Conservation (phyloP, 2,113 vertebrate species). For the Aix galericulata region DNA sequence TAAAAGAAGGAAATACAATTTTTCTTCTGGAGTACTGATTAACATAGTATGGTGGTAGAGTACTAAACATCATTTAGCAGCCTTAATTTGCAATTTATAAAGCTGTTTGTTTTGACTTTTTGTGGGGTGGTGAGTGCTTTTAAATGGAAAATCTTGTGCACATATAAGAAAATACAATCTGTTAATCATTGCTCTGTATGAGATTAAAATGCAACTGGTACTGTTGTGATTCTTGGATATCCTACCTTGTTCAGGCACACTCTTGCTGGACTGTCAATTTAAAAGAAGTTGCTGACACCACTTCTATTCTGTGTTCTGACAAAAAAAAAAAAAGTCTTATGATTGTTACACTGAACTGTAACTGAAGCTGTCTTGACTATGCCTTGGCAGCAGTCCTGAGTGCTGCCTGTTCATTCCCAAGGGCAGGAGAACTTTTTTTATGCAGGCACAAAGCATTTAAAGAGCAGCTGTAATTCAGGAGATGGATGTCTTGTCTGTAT, state of each 20-base stretch:
- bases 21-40: background rate
- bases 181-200: background rate
- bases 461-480: background rate
- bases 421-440: background rate
- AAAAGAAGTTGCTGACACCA: background rate
- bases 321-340: background rate
- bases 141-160: background rate
- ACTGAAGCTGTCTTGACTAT: background rate
- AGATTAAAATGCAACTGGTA: background rate
- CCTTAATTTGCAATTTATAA: background rate
- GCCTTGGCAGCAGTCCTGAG: background rate
- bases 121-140: background rate
- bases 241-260: rapidly evolving
- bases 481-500: background rate
- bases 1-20: background rate
- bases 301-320: background rate
- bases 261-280: background rate
- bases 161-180: background rate
- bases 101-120: background rate
- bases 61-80: background rate
- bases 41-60: background rate
- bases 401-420: background rate
- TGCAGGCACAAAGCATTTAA: background rate
- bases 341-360: background rate
- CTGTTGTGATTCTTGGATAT: background rate